Base-by-base conservation (phyloP, 2,113 vertebrate genomes). In the Recurvirostra avosetta region DNA sequence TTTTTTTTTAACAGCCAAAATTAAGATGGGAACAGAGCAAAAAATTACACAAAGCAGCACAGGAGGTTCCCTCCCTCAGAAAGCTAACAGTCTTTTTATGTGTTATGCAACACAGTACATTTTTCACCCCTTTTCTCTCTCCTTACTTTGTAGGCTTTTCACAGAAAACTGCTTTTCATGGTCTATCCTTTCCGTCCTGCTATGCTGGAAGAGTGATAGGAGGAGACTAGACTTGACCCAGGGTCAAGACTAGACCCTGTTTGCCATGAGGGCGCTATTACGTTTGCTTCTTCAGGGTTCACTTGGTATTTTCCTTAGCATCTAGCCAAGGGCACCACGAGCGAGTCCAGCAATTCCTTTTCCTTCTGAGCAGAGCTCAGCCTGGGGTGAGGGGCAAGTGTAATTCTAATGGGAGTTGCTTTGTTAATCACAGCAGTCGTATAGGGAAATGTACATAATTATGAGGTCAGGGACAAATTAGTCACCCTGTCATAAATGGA, bases 21-120 rank as follows among this genome's bases (percentile, higher is more conserved):
- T 32, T n/a, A 81, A 34, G 66, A 90, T 4, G 15, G 2, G 0
- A 26, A 50, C 0, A 0, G 27, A 62, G 77, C 40, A 38, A 25
- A 47, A 27, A 32, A 23, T 5, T 45, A 19, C 16, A 16, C 11
- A 40, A 22, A 41, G 7, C 5, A 43, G 14, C 34, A 40, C 23
- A 50, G 36, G 29, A 40, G 38, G 4, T 58, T 10, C 9, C 19
- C 68, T 81, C 4, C 12, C 40, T 27, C 2, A 1, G 59, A 68
- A 68, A 80, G 14, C 40, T 9, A n/a, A 52, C 6, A 36, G 3
- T 38, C 32, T 36, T 40, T 5, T 45, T 50, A 12, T 5, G 5
- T n/a, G 11, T 43, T 67, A 15, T 71, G 38, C 59, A 74, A 45
- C 25, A 26, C 1, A 2, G 3, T 41, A 30, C 2, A 0, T 9